Base-by-base conservation (phyloP, 2,888 invertebrate species). In the Pristionchus arcanus region DNA sequence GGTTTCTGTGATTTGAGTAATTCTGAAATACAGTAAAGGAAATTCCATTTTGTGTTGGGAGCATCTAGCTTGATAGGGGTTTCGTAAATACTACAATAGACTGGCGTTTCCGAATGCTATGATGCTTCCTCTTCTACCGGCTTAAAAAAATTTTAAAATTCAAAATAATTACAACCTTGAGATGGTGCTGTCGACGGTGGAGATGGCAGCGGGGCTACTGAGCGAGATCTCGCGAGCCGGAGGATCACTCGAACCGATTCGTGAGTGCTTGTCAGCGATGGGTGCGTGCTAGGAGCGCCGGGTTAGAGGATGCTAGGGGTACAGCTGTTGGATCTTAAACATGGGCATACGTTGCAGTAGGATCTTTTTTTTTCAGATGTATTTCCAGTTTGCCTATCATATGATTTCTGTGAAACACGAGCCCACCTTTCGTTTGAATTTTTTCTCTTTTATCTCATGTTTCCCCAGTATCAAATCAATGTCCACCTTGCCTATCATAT, bases 151-250 rank as follows among this genome's bases (percentile, higher is more conserved):
- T n/a, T n/a, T n/a, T n/a, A n/a, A n/a, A n/a, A n/a, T n/a, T n/a
- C n/a, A n/a, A n/a, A n/a, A n/a, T n/a, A n/a, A n/a, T n/a, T n/a
- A n/a, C 4, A 11, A 59, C 21, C 59, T 59, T 21, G 63, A 89
- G 89, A 89, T 89, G 77, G 81, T 89, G 28, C 42, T 63, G 59
- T 55, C 77, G 7, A 63, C 89, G 28, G 59, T 89, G 42, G 28
- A 77, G 28, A 89, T 89, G 89, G 77, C 89, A 3, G 42, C 21
- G 34, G 31, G 49, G 28, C 42, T 89, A n/a, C 63, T 89, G n/a
- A 16, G 59, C n/a, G 89, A 89, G 37, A 89, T 89, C 16, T 77
- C 89, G 28, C 28, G 66, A 37, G 34, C 81, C 37, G 66, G 89
- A 0, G 89, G 89, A 59, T 59, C 89, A 15, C n/a, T 77, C 16